Percentiles rank a stretch among this genome's conserved stretches.
These are phyloP conservation scores for Lasiommata megera DNA, from an alignment of 2,888 invertebrate species.

Conservation along the genomic window DNA sequence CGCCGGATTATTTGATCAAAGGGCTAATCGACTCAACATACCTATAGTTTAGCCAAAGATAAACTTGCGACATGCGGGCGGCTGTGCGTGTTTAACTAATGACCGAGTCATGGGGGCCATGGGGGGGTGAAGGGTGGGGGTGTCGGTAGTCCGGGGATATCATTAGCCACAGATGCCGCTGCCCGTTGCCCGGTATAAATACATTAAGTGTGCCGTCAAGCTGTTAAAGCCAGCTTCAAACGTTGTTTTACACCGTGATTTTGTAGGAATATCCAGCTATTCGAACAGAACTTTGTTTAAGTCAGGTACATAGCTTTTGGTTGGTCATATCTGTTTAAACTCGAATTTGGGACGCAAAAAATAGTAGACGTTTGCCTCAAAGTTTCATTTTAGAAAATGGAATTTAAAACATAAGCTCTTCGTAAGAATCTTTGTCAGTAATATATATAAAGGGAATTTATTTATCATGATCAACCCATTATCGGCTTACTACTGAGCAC, in stretches of 20 bases:
- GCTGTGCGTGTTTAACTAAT: constrained; percentile 81
- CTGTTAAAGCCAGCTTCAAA: constrained; percentile 68
- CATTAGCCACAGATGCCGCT: constrained; percentile 81
- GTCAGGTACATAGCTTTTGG: constrained; percentile 5
- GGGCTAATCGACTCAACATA: constrained; percentile 80
- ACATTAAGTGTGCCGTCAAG: constrained; percentile 79
- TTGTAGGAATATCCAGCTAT: constrained; percentile 20
- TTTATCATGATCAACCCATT: too few species aligned
- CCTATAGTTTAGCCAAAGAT: constrained; percentile 78
- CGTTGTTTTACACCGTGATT: constrained; percentile 47
- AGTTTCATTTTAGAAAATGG: too few species aligned
- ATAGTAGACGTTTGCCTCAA: too few species aligned
- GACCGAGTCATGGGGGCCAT: constrained; percentile 72
- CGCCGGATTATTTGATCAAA: constrained; percentile 79
- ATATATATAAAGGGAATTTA: too few species aligned
- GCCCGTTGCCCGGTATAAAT: constrained; percentile 73
- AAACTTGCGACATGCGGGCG: constrained; percentile 81
- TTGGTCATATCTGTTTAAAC: too few species aligned
- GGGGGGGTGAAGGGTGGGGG: constrained; percentile 27
- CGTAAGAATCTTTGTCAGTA: too few species aligned
- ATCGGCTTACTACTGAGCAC: too few species aligned
- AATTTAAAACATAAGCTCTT: too few species aligned
- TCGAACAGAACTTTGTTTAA: constrained; percentile 16
- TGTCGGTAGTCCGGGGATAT: constrained; percentile 66
- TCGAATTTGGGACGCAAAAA: too few species aligned